Percentiles rank a stretch among this genome's conserved stretches.
These are phyloP conservation scores for Porites lutea DNA, from an alignment of 64 coral and sea anemone species.

Conservation along the genomic window DNA sequence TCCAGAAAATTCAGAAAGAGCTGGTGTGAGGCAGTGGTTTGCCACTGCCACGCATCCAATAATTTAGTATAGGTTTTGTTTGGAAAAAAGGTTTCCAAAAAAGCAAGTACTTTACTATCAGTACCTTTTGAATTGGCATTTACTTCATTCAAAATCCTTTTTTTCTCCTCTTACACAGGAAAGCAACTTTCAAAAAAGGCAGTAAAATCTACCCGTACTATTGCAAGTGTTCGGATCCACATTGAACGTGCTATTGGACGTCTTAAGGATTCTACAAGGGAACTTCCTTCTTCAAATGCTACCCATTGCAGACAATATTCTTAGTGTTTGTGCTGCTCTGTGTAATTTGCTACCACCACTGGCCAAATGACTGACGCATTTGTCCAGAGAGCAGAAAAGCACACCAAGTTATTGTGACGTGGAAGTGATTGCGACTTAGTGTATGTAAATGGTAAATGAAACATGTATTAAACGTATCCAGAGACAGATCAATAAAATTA, in stretches of 20 bases:
- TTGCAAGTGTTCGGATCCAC: constrained; percentile 58
- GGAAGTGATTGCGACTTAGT: too few relatives aligned
- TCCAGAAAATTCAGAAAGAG: too few relatives aligned
- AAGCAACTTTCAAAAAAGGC: constrained; percentile 17
- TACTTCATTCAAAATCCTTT: not conserved
- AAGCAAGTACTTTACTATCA: not conserved
- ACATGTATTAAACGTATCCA: too few relatives aligned
- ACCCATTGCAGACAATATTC: constrained; percentile 60
- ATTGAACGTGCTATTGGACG: constrained; percentile 9
- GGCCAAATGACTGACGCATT: not conserved
- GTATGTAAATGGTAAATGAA: too few relatives aligned
- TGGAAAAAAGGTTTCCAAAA: not conserved
- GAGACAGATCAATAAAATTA: too few relatives aligned
- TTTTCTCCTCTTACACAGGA: not conserved
- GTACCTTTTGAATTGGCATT: not conserved
- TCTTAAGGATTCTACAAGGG: constrained; percentile 70
- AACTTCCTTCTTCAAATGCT: constrained; percentile 65
- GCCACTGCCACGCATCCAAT: too few relatives aligned
- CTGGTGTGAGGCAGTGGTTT: too few relatives aligned
- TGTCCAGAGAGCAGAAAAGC: too few relatives aligned
- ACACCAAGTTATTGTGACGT: too few relatives aligned
- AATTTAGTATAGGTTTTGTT: not conserved
- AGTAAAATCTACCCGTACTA: constrained; percentile 56
- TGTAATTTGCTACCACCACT: constrained; percentile 52
- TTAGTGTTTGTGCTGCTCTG: constrained; percentile 60